A percentile compares a stretch with the other conserved stretches of the same genome.
These are phyloP conservation scores for Phanerotoma sp. DNA, from an alignment of 2,888 invertebrate species.

Conservation along the genomic window DNA sequence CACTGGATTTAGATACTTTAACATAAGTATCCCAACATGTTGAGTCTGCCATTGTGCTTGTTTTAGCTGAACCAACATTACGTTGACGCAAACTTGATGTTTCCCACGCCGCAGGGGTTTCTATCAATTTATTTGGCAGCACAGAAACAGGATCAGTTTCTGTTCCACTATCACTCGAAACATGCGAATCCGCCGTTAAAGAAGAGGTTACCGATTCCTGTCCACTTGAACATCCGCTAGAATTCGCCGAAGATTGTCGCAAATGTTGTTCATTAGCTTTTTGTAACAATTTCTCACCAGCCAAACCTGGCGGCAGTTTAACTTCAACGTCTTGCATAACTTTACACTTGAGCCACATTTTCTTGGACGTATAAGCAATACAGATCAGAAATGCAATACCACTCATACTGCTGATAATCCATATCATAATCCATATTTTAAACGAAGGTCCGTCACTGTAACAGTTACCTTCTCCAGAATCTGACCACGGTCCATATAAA, in stretches of 20 bases:
- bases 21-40: constrained; percentile 52
- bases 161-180: constrained; percentile 57
- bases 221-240: constrained; percentile 63
- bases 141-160: constrained; percentile 48
- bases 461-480: constrained; percentile 54
- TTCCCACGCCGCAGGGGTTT: constrained; percentile 49
- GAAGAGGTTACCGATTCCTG: constrained; percentile 63
- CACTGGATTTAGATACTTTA: constrained; percentile 46
- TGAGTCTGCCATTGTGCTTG: constrained; percentile 33
- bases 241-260: constrained; percentile 58
- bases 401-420: constrained; percentile 45
- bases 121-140: constrained; percentile 46
- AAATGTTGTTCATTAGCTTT: constrained; percentile 53
- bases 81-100: constrained; percentile 51
- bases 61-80: constrained; percentile 43
- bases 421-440: constrained; percentile 44
- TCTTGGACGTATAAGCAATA: constrained; percentile 46
- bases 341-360: constrained; percentile 64
- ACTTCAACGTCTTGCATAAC: constrained; percentile 70
- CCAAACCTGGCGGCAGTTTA: constrained; percentile 68
- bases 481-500: constrained; percentile 57
- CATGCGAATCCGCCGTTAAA: constrained; percentile 60
- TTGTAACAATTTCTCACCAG: constrained; percentile 52
- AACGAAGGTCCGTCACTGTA: constrained; percentile 52
- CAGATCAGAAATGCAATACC: constrained; percentile 41